Conservation (phyloP, 2,888 invertebrate genomes). For the Steinernema scapterisci region DNA sequence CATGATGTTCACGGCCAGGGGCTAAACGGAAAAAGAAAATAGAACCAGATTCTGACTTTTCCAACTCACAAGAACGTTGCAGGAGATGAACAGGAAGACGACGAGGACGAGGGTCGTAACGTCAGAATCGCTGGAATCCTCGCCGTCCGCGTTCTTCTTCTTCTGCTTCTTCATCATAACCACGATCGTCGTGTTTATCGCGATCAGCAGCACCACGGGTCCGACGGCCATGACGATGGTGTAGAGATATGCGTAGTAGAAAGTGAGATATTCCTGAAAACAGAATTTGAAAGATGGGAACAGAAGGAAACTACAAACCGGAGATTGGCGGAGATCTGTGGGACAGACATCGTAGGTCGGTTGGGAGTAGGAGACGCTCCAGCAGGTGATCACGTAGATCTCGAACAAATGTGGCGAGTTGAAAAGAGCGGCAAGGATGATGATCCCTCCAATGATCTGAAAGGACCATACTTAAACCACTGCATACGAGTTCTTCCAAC, state of each 20-base stretch:
- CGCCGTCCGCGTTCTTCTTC: slow-evolving; percentile 14
- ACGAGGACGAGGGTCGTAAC: slow-evolving; percentile 64
- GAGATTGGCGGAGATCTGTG: slow-evolving; percentile 51
- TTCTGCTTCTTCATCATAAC: slow-evolving; percentile 48
- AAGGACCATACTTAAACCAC: slow-evolving; percentile 20
- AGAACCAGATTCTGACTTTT: background rate
- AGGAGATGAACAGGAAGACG: slow-evolving; percentile 61
- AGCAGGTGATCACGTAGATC: slow-evolving; percentile 63
- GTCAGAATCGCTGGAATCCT: slow-evolving; percentile 48
- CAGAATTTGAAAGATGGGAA: background rate
- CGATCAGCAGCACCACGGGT: slow-evolving; percentile 57
- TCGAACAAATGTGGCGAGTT: slow-evolving; percentile 63
- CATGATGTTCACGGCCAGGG: slow-evolving; percentile 62
- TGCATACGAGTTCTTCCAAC: background rate
- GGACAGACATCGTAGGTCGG: slow-evolving; percentile 62
- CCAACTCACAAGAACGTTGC: slow-evolving; percentile 60
- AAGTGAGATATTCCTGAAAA: slow-evolving; percentile 45
- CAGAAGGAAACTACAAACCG: background rate
- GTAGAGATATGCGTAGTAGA: slow-evolving; percentile 63
- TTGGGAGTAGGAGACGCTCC: slow-evolving; percentile 54
- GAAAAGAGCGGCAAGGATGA: slow-evolving; percentile 52
- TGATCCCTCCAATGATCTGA: slow-evolving; percentile 47
- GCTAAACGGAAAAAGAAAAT: slow-evolving; percentile 48
- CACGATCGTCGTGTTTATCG: slow-evolving; percentile 58
- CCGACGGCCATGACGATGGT: slow-evolving; percentile 64